These are phyloP conservation scores for Poecilia picta DNA, from an alignment of 2,797 vertebrate genomes.

Conservation along the genomic window DNA sequence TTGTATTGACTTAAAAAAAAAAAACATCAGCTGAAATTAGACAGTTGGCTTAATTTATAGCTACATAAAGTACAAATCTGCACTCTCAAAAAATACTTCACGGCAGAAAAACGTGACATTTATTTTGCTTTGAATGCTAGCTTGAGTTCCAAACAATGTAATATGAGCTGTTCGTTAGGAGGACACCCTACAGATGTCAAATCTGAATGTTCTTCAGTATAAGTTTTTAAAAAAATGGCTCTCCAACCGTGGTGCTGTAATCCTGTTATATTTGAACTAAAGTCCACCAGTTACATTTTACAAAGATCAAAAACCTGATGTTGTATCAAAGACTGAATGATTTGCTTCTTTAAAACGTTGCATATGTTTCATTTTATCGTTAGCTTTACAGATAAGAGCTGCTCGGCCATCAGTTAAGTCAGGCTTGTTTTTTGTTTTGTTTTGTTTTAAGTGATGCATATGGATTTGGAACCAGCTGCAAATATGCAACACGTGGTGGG, in stretches of 20 bases:
- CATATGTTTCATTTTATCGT: neutral
- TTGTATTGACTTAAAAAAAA: neutral
- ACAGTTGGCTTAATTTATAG: neutral
- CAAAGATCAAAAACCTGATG: neutral
- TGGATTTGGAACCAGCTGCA: neutral
- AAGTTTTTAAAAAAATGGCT: neutral
- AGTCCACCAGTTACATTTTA: neutral
- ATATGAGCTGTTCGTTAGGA: neutral
- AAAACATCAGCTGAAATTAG: neutral
- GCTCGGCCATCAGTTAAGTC: neutral
- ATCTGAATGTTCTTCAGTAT: neutral
- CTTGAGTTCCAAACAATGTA: neutral
- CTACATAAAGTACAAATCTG: neutral
- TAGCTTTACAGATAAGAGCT: neutral
- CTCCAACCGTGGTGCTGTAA: neutral
- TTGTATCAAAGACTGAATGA: neutral
- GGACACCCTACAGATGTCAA: neutral
- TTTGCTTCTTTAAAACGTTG: neutral
- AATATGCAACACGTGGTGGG: slow-evolving; percentile 2
- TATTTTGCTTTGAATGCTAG: neutral
- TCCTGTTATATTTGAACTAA: neutral
- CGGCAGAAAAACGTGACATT: neutral
- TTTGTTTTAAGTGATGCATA: neutral
- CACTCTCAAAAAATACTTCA: no score
- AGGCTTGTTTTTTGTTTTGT: neutral